A percentile compares a stretch with the other conserved stretches of the same genome.
Evolutionary conservation across 2,888 invertebrate species (phyloP).

Genomic region (Lepidochrysops patricia): DNA sequence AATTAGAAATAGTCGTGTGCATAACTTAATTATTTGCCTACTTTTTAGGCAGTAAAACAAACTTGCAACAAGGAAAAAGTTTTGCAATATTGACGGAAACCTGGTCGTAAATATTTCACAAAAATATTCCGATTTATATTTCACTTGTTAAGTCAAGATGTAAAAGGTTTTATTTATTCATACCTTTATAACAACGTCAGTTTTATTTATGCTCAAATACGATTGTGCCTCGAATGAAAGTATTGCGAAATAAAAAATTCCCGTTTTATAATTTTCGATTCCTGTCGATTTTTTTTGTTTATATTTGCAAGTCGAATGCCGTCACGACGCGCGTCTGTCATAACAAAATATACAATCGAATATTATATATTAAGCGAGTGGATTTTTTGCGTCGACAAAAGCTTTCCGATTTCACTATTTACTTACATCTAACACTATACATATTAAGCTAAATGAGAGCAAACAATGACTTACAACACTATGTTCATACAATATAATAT

Average conservation of each 20-base stretch:
- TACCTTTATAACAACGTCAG: conserved; percentile 2
- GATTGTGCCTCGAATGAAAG: neutral
- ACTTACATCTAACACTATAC: too few species aligned
- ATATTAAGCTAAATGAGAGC: too few species aligned
- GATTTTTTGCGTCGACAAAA: neutral
- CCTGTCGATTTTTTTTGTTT: conserved; percentile 16
- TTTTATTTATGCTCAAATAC: neutral
- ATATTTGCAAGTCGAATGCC: conserved; percentile 14
- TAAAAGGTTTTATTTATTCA: conserved; percentile 8
- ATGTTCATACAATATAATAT: too few species aligned
- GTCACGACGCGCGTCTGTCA: conserved; percentile 19
- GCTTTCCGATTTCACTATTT: neutral
- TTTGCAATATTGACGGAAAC: neutral
- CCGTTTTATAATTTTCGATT: conserved; percentile 16
- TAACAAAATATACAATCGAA: conserved; percentile 19
- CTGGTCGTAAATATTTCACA: neutral
- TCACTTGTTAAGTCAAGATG: conserved; percentile 5
- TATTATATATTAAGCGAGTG: conserved; percentile 8
- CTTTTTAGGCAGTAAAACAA: too few species aligned
- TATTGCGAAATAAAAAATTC: conserved; percentile 13
- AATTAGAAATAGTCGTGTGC: too few species aligned
- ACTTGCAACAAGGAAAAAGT: too few species aligned
- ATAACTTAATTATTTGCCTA: too few species aligned
- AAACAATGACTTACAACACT: too few species aligned
- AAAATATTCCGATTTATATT: conserved; percentile 1